phyloP scores from a whole-genome alignment of 2,797 vertebrate species.

The Adrianichthys oophorus region DNA sequence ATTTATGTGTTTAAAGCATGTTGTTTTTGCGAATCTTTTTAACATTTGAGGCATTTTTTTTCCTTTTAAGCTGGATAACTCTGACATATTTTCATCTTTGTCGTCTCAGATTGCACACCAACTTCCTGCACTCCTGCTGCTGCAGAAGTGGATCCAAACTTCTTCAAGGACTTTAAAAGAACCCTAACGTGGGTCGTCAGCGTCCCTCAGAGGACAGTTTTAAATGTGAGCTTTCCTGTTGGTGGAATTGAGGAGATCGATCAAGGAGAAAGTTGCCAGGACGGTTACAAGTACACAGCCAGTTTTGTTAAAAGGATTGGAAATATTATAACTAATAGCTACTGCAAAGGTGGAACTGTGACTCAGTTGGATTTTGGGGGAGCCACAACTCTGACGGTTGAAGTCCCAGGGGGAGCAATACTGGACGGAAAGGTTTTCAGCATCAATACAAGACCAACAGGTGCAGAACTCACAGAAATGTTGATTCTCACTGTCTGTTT shows the following conservation, averaged over 20 bases:
- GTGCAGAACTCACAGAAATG: conserved; percentile 25
- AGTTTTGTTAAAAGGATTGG: conserved; percentile 35
- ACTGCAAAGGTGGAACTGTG: conserved; percentile 43
- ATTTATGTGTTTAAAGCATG: too few species aligned
- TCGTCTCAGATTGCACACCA: conserved; percentile 62
- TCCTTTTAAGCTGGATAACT: too few species aligned
- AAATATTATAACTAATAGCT: conserved; percentile 21
- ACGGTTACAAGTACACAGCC: conserved; percentile 41
- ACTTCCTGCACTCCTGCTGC: conserved; percentile 73
- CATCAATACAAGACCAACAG: conserved; percentile 40
- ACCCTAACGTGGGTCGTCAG: conserved; percentile 82
- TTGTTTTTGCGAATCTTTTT: too few species aligned
- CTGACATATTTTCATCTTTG: not conserved
- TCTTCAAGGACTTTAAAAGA: conserved; percentile 79
- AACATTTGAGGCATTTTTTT: not conserved
- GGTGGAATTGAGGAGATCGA: conserved; percentile 35
- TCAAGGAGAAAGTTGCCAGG: conserved; percentile 30
- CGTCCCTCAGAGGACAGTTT: conserved; percentile 38
- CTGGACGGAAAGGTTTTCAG: conserved; percentile 32
- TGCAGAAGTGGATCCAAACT: conserved; percentile 67
- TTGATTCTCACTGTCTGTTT: not conserved
- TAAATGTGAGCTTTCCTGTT: conserved; percentile 81
- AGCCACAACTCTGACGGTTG: conserved; percentile 24
- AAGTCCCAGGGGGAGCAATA: conserved; percentile 49
- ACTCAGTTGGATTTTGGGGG: conserved; percentile 40